phyloP scores from a whole-genome alignment of 2,888 invertebrate species.

The Laspeyria flexula region DNA sequence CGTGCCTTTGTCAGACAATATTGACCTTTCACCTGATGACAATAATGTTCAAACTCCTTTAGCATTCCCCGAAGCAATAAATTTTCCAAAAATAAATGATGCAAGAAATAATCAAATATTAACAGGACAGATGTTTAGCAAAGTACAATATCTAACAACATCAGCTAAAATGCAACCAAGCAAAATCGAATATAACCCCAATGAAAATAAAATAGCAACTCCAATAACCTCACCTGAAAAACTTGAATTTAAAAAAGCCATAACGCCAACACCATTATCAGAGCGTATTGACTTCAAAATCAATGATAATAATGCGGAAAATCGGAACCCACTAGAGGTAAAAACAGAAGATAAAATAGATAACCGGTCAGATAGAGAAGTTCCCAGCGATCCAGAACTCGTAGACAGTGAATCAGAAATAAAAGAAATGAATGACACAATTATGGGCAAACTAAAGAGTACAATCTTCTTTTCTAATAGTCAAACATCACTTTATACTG shows the following conservation, averaged over 20 bases:
- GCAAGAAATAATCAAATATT: not conserved
- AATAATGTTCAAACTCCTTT: not conserved
- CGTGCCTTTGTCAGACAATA: not conserved
- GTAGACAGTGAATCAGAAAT: slow-evolving; percentile 23
- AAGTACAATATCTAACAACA: not conserved
- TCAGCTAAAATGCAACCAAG: not conserved
- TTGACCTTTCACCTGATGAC: not conserved
- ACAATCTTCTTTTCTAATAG: slow-evolving; percentile 29
- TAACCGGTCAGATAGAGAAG: slow-evolving; percentile 17
- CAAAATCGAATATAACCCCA: not conserved
- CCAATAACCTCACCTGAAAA: not conserved
- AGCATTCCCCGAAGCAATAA: not conserved
- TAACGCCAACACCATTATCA: not conserved
- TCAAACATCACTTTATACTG: no score
- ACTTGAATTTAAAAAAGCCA: not conserved
- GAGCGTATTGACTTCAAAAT: not conserved
- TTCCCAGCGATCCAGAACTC: slow-evolving; percentile 35
- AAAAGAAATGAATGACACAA: slow-evolving; percentile 7
- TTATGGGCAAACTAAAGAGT: slow-evolving; percentile 21
- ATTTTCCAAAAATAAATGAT: not conserved
- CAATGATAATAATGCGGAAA: not conserved
- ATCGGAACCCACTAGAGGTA: not conserved
- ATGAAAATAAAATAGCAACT: not conserved
- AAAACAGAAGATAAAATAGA: not conserved
- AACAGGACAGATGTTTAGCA: not conserved